These are phyloP conservation scores for Ictalurus punctatus DNA, from an alignment of 2,113 vertebrate genomes.

Conservation along the genomic window DNA sequence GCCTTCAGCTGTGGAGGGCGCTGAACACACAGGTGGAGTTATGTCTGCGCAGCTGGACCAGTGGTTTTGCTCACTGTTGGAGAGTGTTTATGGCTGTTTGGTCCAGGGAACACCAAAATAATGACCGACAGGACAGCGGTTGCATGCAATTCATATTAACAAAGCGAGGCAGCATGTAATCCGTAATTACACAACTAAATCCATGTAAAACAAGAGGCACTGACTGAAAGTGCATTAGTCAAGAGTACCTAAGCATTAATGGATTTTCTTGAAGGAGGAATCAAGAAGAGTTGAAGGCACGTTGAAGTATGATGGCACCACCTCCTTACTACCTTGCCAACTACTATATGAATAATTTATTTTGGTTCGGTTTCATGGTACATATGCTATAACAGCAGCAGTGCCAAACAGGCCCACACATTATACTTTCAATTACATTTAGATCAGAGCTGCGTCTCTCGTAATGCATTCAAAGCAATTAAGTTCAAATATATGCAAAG, in stretches of 20 bases:
- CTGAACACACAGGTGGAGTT: slow-evolving; percentile 55
- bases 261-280: slow-evolving; percentile 68
- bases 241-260: slow-evolving; percentile 72
- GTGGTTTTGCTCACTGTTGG: slow-evolving; percentile 42
- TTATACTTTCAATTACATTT: slow-evolving; percentile 75
- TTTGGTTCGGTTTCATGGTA: slow-evolving; percentile 64
- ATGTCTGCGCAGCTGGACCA: slow-evolving; percentile 51
- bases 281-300: slow-evolving; percentile 63
- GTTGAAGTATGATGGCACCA: slow-evolving; percentile 53
- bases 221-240: slow-evolving; percentile 64
- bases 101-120: slow-evolving; percentile 46
- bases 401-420: slow-evolving; percentile 58
- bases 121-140: slow-evolving; percentile 47
- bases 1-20: slow-evolving; percentile 51
- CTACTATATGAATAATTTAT: slow-evolving; percentile 68
- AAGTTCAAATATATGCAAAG: slow-evolving; percentile 77
- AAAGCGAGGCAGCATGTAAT: slow-evolving; percentile 62
- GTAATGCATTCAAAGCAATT: slow-evolving; percentile 77
- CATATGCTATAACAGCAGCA: slow-evolving; percentile 61
- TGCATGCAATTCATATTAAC: slow-evolving; percentile 56
- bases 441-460: slow-evolving; percentile 71
- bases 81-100: slow-evolving; percentile 32
- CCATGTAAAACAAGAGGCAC: slow-evolving; percentile 68
- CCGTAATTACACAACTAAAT: slow-evolving; percentile 67
- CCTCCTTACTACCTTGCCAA: slow-evolving; percentile 55